phyloP scores from a whole-genome alignment of 2,888 invertebrate genomes.

The Gortyna flavago region DNA sequence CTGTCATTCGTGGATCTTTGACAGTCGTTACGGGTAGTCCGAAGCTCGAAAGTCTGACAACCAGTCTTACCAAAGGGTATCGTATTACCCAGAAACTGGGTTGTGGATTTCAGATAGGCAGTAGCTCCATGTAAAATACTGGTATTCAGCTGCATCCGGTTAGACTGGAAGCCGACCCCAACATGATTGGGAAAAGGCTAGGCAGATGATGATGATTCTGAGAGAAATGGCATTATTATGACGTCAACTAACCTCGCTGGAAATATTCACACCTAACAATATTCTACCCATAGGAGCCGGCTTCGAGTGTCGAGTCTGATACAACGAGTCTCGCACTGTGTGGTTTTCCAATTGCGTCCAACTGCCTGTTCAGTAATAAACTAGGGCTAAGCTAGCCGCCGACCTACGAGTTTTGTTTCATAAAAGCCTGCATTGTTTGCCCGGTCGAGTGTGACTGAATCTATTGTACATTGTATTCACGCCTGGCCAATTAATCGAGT shows the following conservation, averaged over 20 bases:
- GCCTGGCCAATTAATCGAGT: slow-evolving; percentile 14
- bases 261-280: not conserved
- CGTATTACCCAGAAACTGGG: no score
- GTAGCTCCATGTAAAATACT: no score
- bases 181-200: no score
- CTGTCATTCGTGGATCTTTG: no score
- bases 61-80: no score
- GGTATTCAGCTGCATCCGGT: no score
- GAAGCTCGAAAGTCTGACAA: no score
- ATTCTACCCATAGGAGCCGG: slow-evolving; percentile 5
- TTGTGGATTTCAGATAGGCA: no score
- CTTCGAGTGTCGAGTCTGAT: slow-evolving; percentile 25
- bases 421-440: slow-evolving; percentile 47
- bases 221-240: not conserved
- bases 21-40: no score
- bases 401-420: slow-evolving; percentile 36
- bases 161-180: no score
- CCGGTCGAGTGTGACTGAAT: slow-evolving; percentile 25
- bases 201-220: no score
- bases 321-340: slow-evolving; percentile 35
- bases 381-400: slow-evolving; percentile 32
- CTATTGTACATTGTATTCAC: slow-evolving; percentile 8
- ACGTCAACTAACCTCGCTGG: not conserved
- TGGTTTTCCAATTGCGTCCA: slow-evolving; percentile 48
- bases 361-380: slow-evolving; percentile 41